Evolutionary conservation across 2,113 vertebrate species (phyloP), one percentile per base, ranked within the genome.

Genomic region (Plectropomus leopardus): DNA sequence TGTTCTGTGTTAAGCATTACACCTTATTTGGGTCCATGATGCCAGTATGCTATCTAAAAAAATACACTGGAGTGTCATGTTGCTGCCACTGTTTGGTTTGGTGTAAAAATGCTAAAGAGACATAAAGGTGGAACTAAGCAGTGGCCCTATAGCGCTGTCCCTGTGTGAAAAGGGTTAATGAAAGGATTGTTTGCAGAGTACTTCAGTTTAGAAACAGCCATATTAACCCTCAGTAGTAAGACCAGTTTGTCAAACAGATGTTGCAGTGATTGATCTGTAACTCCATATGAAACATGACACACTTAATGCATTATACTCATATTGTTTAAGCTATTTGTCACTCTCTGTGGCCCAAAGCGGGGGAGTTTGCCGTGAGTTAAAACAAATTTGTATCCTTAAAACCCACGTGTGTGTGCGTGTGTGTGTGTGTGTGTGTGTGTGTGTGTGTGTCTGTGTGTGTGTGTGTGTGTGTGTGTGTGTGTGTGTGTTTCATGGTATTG

Each of bases 401-500:
- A n/a, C n/a, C n/a, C n/a, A n/a, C n/a, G n/a, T n/a, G n/a, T n/a
- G n/a, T n/a, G n/a, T n/a, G n/a, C n/a, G n/a, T n/a, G n/a, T n/a
- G n/a, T n/a, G n/a, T n/a, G 15, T 30, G 1, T 40, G 58, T 65
- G 55, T 65, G 15, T 47, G 17, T 51, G 21, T 78, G 45, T 47
- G 30, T 64, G 34, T 72, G 59, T 55, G 13, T 45, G 30, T 71
- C 23, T 30, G 1, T 40, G 58, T 65, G 55, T 65, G 15, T 47
- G 17, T 51, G 21, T 78, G 15, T 30, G 1, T 40, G 58, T 65
- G 55, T 65, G 15, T 47, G 17, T 51, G 21, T 78, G 45, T 47
- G 30, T 64, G 34, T 72, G 59, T 55, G 13, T 45, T 36, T 71
- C 23, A 13, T 50, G n/a, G 65, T 50, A 71, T 80, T 85, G 69